phyloP scores from a whole-genome alignment of 2,797 vertebrate species.

The Bradypodion ventrale region DNA sequence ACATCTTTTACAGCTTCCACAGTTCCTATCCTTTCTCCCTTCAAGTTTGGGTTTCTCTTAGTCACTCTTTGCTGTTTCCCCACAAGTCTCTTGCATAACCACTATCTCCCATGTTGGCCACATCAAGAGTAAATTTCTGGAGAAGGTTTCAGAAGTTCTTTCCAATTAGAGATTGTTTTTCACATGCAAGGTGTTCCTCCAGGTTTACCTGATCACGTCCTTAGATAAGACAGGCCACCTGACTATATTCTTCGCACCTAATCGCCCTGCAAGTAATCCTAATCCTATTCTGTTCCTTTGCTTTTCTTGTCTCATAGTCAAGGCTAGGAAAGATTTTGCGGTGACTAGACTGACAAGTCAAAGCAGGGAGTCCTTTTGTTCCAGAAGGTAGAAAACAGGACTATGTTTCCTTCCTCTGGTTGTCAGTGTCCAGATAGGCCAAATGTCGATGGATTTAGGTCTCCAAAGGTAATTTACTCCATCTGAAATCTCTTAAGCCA shows the following conservation, averaged over 20 bases:
- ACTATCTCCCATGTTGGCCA: background rate
- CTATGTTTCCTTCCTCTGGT: background rate
- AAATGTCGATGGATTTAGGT: accelerated
- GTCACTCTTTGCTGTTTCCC: background rate
- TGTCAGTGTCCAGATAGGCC: background rate
- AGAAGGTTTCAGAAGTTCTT: constrained; percentile 15
- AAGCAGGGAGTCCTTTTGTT: background rate
- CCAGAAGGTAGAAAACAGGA: background rate
- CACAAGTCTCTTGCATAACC: background rate
- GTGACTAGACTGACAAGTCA: constrained; percentile 46
- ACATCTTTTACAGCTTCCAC: background rate
- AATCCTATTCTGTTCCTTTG: constrained; percentile 78
- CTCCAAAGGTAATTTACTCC: no score
- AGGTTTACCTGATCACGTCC: constrained; percentile 4
- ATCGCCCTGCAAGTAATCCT: constrained; percentile 74
- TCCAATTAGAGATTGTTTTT: constrained; percentile 15
- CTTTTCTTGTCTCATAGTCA: constrained; percentile 73
- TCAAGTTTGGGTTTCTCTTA: background rate
- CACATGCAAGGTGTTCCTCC: background rate
- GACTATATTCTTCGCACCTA: constrained; percentile 47
- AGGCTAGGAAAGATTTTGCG: constrained; percentile 60
- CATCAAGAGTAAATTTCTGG: background rate
- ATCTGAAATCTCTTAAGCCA: background rate
- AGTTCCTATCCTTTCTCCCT: background rate
- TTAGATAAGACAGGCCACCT: constrained; percentile 17